Conservation (phyloP, 2,113 vertebrate species). For the Podocnemis expansa region DNA sequence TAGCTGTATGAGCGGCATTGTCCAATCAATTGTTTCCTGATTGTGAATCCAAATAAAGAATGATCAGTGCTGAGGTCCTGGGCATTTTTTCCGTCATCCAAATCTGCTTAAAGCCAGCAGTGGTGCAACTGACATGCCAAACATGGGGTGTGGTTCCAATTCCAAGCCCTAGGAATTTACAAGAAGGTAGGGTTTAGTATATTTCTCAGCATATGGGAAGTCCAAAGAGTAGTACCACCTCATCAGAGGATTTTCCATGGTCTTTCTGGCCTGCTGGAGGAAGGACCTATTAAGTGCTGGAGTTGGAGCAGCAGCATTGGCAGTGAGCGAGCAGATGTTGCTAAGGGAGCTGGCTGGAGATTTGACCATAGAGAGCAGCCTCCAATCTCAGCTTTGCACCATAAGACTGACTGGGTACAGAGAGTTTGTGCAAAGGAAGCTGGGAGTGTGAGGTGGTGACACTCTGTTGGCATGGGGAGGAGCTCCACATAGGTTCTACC, state of each 20-base stretch:
- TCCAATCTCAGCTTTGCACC: background rate
- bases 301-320: slow-evolving; percentile 29
- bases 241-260: background rate
- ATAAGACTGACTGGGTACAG: background rate
- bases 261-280: background rate
- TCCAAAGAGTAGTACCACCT: slow-evolving; percentile 3
- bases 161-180: too few relatives aligned
- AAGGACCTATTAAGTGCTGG: slow-evolving; percentile 12
- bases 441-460: background rate
- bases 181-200: background rate
- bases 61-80: background rate
- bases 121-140: background rate
- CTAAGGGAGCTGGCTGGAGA: background rate
- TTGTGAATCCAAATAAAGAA: background rate
- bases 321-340: background rate
- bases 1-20: background rate
- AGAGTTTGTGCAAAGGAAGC: background rate
- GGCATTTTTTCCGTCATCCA: background rate
- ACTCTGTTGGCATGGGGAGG: background rate
- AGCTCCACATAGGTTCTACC: too few relatives aligned
- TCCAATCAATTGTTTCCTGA: background rate
- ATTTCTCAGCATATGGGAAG: background rate
- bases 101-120: background rate
- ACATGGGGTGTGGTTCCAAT: too few relatives aligned
- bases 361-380: background rate